Percentiles rank a stretch among this genome's conserved stretches.
phyloP scores from a whole-genome alignment of 2,113 vertebrate genomes.

The Odontophorus gujanensis region DNA sequence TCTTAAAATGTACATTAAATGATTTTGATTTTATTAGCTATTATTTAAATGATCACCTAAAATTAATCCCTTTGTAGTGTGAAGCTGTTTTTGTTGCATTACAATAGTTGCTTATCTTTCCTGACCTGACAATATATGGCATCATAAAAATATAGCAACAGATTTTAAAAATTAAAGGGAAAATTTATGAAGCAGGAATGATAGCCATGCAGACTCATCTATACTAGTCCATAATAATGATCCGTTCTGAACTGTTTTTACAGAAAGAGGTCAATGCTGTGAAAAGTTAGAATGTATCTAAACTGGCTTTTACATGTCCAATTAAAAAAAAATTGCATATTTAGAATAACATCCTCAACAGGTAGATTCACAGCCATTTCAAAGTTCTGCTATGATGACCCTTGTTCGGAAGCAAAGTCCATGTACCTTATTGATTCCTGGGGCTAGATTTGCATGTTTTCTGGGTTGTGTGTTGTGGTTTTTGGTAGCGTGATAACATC shows the following conservation, averaged over 20 bases:
- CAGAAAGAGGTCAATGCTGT: not conserved
- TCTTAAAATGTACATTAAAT: constrained; percentile 1
- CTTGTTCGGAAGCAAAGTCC: not conserved
- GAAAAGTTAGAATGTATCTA: not conserved
- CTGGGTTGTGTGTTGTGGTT: not conserved
- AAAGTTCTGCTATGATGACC: not conserved
- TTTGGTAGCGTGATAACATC: not conserved
- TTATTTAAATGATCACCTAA: constrained; percentile 16
- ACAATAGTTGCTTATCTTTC: not conserved
- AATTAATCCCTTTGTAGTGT: constrained; percentile 5
- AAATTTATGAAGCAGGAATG: constrained; percentile 8
- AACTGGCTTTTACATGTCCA: not conserved
- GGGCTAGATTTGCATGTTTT: not conserved
- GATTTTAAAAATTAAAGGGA: constrained; percentile 23
- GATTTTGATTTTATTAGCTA: constrained; percentile 7
- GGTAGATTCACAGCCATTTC: not conserved
- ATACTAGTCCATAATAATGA: not conserved
- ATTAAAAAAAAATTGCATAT: not conserved
- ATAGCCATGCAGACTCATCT: not conserved
- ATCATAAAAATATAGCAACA: constrained; percentile 4
- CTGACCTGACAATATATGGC: not conserved
- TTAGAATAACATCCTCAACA: not conserved
- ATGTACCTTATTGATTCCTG: not conserved
- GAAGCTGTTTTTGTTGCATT: not conserved
- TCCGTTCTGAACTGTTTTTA: not conserved